phyloP scores from a whole-genome alignment of 2,888 invertebrate genomes.

The Macrophya alboannulata region DNA sequence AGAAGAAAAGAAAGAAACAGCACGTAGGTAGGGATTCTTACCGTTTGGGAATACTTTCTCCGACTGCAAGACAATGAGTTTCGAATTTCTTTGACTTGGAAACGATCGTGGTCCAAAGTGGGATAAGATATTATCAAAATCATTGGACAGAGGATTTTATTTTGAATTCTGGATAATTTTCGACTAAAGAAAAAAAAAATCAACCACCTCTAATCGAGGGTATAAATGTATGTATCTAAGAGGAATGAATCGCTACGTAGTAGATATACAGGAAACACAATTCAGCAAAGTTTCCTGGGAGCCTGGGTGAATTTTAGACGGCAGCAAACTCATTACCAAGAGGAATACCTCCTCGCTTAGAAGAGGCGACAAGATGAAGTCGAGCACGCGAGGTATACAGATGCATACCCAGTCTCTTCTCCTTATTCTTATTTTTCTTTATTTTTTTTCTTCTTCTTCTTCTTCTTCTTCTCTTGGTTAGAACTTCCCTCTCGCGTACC shows the following conservation, averaged over 20 bases:
- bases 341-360: conserved; percentile 15
- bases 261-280: background rate
- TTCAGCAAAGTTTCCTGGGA: background rate
- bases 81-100: too few relatives aligned
- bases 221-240: background rate
- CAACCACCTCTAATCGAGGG: background rate
- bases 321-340: conserved; percentile 40
- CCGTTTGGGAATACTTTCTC: too few relatives aligned
- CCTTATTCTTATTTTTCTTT: background rate
- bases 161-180: background rate
- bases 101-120: too few relatives aligned
- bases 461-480: background rate
- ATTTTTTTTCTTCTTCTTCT: background rate
- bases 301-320: background rate
- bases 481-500: conserved; percentile 20
- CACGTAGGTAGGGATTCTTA: too few relatives aligned
- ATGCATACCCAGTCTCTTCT: background rate
- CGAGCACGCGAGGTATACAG: conserved; percentile 37
- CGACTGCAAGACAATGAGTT: too few relatives aligned
- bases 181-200: background rate
- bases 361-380: conserved; percentile 47
- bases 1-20: too few relatives aligned
- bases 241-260: background rate
- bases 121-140: background rate
- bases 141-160: background rate